Evolutionary conservation across 2,888 invertebrate genomes (phyloP).

Genomic region (Adineta ricciae): DNA sequence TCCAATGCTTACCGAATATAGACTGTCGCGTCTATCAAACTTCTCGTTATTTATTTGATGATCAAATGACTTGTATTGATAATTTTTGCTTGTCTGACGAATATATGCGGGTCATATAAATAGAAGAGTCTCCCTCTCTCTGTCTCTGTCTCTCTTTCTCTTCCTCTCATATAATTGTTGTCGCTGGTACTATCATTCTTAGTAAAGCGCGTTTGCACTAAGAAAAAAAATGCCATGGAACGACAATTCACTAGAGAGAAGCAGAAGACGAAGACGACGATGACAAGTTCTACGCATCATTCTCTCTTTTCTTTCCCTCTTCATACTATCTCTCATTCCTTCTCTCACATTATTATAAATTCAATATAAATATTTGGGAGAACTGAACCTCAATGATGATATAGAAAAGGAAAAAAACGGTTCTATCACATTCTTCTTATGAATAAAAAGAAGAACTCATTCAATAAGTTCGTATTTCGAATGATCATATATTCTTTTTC

Average conservation of each 20-base stretch:
- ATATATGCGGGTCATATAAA: neutral
- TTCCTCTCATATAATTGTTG: neutral
- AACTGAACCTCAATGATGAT: neutral
- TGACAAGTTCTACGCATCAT: neutral
- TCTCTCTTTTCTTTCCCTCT: neutral
- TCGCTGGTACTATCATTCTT: neutral
- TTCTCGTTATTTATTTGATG: neutral
- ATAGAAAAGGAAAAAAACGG: neutral
- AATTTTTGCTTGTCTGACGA: slow-evolving; percentile 1
- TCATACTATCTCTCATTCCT: neutral
- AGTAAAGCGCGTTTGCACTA: neutral
- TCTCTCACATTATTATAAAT: neutral
- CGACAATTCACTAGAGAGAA: slow-evolving; percentile 5
- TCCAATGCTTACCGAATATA: neutral
- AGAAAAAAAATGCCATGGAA: neutral
- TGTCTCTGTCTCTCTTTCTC: neutral
- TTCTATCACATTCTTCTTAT: neutral
- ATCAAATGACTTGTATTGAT: neutral
- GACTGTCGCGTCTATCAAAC: neutral
- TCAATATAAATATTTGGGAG: neutral
- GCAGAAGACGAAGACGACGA: neutral
- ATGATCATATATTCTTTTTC: neutral
- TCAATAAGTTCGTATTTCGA: neutral
- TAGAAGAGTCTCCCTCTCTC: neutral
- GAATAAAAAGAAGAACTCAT: neutral